Conservation (phyloP, 2,888 invertebrate genomes). For the Thymelicus lineola region DNA sequence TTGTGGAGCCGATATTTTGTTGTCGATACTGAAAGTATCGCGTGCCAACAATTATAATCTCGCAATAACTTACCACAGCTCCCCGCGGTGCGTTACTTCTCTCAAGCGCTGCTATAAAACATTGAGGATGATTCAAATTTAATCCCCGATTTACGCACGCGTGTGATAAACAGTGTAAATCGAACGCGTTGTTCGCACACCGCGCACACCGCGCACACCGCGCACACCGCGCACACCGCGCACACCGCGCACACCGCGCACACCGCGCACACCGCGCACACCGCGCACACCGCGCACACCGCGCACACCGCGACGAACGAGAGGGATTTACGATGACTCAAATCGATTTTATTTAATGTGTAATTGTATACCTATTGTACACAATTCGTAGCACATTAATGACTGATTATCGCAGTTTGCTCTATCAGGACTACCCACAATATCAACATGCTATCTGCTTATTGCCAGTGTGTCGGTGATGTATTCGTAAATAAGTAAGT, state of each 20-base stretch:
- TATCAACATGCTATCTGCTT: no score
- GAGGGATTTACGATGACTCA: constrained; percentile 2
- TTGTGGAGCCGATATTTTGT: neutral
- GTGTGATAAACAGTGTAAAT: constrained; percentile 9
- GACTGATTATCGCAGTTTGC: neutral
- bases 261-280: neutral
- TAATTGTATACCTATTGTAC: neutral
- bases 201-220: neutral
- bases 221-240: neutral
- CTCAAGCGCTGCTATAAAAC: constrained; percentile 7
- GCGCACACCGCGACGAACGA: no score
- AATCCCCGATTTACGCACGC: constrained; percentile 16
- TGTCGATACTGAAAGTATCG: neutral
- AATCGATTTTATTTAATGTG: neutral
- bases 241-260: neutral
- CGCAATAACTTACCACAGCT: neutral
- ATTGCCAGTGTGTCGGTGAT: no score
- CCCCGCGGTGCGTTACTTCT: no score
- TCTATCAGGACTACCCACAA: no score
- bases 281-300: neutral
- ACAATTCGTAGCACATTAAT: neutral
- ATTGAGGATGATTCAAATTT: constrained; percentile 9
- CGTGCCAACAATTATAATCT: neutral
- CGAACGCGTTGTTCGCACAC: constrained; percentile 5
- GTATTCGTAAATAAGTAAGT: no score